Evolutionary conservation across 2,888 invertebrate genomes (phyloP), one percentile per base, ranked within the genome.

Genomic region (Eurois occulta): DNA sequence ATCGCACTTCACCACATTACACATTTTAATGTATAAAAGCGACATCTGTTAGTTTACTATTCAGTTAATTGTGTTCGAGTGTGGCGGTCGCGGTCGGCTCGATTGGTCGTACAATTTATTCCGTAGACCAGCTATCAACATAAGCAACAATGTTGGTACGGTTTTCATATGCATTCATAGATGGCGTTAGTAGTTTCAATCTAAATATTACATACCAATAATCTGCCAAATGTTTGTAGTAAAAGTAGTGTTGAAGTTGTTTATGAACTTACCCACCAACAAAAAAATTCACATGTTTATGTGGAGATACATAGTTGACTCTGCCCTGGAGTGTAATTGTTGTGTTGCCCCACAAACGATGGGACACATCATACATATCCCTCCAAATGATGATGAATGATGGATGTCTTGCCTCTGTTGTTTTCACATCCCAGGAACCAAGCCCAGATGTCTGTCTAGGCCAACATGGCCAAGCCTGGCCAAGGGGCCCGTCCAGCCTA

Each of bases 21-120:
- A 55, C 5, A 4, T 60, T 60, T 41, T 13, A 21, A 38, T 65
- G n/a, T 58, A 55, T 21, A 28, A 67, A 48, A 67, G 71, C 68
- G 82, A 77, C 81, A 82, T 81, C 81, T 81, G n/a, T 68, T 82
- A 18, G 43, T 18, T 46, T 1, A 7, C 6, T 13, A 0, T 1
- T 28, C 0, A 67, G 11, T n/a, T 80, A 77, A 32, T 24, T 77
- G 4, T 18, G 24, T 77, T 46, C 24, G 13, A 7, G 38, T 11
- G 28, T 38, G 32, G 16, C 28, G 18, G 28, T 35, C 35, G 16
- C 28, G 18, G 28, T 35, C 35, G 18, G 48, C 52, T 10, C 24
- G 32, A 18, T 21, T 32, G 21, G 52, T 52, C 24, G 55, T 58
- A n/a, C n/a, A 1, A 7, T 60, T 7, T 58, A 18, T 46, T 35